These are phyloP conservation scores for Pediacus dermestoides DNA, from an alignment of 2,888 invertebrate genomes.

Conservation along the genomic window DNA sequence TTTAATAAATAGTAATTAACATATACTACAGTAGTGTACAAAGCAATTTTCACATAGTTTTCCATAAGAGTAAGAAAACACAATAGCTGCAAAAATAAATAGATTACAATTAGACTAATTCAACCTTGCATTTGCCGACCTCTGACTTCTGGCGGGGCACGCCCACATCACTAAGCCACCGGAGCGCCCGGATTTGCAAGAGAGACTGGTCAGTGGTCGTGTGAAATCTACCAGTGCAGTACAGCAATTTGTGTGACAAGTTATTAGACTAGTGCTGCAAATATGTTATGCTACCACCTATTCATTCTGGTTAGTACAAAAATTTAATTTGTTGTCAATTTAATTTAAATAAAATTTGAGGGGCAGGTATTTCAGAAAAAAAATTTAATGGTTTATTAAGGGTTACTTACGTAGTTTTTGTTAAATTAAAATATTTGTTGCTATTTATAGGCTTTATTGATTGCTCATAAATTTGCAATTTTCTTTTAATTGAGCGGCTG, in stretches of 20 bases:
- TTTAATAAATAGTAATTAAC: no score
- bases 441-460: no score
- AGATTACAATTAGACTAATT: slow-evolving; percentile 16
- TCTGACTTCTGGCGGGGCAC: slow-evolving; percentile 27
- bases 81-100: slow-evolving; percentile 14
- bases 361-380: no score
- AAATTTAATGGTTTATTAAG: no score
- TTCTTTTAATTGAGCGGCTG: no score
- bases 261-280: slow-evolving; percentile 14
- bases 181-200: slow-evolving; percentile 28
- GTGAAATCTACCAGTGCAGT: slow-evolving; percentile 16
- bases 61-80: slow-evolving; percentile 10
- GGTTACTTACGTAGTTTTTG: no score
- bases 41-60: slow-evolving; percentile 9
- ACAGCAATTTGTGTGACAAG: slow-evolving; percentile 13
- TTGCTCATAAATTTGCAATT: no score
- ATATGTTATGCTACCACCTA: slow-evolving; percentile 19
- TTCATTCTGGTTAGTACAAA: slow-evolving; percentile 23
- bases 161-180: slow-evolving; percentile 24
- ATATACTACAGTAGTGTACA: no score
- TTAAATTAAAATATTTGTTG: no score
- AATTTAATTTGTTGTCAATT: slow-evolving; percentile 2
- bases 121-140: slow-evolving; percentile 31
- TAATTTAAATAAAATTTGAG: slow-evolving; percentile 1
- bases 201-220: slow-evolving; percentile 20